phyloP scores from a whole-genome alignment of 2,113 vertebrate species.

The Catagonus wagneri region DNA sequence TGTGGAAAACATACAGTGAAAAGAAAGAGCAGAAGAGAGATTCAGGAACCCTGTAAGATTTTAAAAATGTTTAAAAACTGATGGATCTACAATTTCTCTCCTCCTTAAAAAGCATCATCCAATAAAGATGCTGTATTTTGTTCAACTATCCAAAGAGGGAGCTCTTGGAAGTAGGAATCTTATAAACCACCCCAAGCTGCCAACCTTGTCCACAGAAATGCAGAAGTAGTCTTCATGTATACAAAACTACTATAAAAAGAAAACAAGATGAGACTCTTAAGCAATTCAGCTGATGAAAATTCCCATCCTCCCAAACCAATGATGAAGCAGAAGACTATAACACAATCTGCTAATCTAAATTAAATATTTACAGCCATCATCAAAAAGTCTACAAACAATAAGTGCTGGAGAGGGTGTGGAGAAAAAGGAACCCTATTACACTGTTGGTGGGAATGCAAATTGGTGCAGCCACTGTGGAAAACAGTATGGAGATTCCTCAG shows the following conservation, averaged over 20 bases:
- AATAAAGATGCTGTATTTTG: background rate
- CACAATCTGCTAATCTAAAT: background rate
- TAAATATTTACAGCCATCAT: too few species aligned
- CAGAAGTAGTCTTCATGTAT: background rate
- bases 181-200: background rate
- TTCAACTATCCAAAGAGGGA: background rate
- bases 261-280: background rate
- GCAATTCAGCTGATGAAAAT: background rate
- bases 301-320: background rate
- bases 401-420: too few species aligned
- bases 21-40: background rate
- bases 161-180: conserved; percentile 20
- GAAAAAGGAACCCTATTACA: too few species aligned
- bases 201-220: background rate
- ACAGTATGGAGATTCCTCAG: too few species aligned
- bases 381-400: too few species aligned
- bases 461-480: too few species aligned
- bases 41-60: background rate
- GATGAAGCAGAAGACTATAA: background rate
- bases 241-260: conserved; percentile 16
- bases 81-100: background rate
- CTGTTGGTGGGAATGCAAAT: too few species aligned
- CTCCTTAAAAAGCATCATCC: background rate
- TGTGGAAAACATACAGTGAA: background rate
- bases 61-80: background rate